Evolutionary conservation across 2,797 vertebrate genomes (phyloP).

Genomic region (Rousettus madagascariensis): DNA sequence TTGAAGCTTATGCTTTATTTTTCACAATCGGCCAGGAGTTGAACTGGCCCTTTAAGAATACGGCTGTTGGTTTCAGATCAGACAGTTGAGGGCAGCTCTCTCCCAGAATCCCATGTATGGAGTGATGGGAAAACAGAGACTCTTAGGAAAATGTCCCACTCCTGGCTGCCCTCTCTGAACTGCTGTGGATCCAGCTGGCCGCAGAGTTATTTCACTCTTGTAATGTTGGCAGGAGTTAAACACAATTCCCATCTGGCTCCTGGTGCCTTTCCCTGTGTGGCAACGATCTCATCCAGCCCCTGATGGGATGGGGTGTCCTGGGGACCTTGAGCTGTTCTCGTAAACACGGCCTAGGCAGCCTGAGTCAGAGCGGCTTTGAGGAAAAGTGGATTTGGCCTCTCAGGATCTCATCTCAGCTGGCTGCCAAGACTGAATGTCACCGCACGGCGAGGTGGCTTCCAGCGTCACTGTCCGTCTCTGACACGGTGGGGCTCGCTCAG

Average conservation of each 20-base stretch:
- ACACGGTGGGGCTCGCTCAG: neutral
- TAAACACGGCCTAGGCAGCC: constrained; percentile 28
- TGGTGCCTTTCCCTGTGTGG: constrained; percentile 23
- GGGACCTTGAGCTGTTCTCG: constrained; percentile 32
- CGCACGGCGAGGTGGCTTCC: constrained; percentile 7
- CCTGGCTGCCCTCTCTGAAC: constrained; percentile 56
- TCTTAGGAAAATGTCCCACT: constrained; percentile 47
- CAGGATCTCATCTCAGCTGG: constrained; percentile 70
- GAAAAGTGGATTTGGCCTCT: constrained; percentile 23
- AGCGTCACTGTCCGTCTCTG: neutral
- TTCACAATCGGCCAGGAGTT: neutral
- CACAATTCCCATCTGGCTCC: neutral
- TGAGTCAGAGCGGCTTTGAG: constrained; percentile 48
- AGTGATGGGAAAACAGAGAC: constrained; percentile 59
- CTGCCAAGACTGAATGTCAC: constrained; percentile 57
- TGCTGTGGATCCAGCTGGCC: constrained; percentile 53
- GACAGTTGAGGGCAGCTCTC: constrained; percentile 7
- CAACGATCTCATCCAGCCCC: constrained; percentile 21
- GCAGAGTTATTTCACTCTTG: constrained; percentile 4
- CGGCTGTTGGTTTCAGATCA: constrained; percentile 1
- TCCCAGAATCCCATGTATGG: constrained; percentile 64
- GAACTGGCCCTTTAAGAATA: constrained; percentile 59
- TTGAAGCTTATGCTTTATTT: neutral
- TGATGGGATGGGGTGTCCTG: neutral
- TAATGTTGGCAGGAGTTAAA: neutral